These are phyloP conservation scores for Apodemia duryi DNA, from an alignment of 2,888 invertebrate species.

Conservation along the genomic window DNA sequence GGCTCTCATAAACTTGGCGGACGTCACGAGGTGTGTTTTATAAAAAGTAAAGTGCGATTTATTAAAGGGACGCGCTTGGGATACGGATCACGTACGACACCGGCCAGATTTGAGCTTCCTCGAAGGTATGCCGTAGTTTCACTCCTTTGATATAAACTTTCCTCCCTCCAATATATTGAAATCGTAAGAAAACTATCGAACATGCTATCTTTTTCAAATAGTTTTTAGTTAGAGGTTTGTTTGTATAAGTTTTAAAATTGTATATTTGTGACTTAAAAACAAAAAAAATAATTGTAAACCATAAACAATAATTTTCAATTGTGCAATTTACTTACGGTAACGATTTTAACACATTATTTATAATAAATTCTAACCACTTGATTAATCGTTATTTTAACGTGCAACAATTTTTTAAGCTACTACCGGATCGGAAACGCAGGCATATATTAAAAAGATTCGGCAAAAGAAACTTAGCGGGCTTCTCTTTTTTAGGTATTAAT, in stretches of 20 bases:
- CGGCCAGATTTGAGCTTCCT: slow-evolving; percentile 62
- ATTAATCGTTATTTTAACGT: too few relatives aligned
- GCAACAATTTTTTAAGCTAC: too few relatives aligned
- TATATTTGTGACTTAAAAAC: background rate
- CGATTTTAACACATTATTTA: too few relatives aligned
- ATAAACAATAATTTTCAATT: too few relatives aligned
- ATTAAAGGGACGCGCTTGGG: slow-evolving; percentile 55
- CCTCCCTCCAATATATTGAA: slow-evolving; percentile 57
- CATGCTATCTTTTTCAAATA: slow-evolving; percentile 32
- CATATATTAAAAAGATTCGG: too few relatives aligned
- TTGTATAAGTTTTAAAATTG: slow-evolving; percentile 17
- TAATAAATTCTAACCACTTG: too few relatives aligned
- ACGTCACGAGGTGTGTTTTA: slow-evolving; percentile 66
- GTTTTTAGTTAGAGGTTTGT: slow-evolving; percentile 33
- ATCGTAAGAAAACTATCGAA: slow-evolving; percentile 49
- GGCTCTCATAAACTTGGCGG: slow-evolving; percentile 61
- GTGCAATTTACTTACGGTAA: too few relatives aligned
- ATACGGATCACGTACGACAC: slow-evolving; percentile 56
- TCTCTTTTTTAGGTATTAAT: too few relatives aligned
- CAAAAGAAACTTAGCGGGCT: too few relatives aligned
- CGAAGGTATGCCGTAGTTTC: slow-evolving; percentile 46
- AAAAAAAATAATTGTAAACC: too few relatives aligned
- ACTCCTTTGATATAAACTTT: slow-evolving; percentile 65
- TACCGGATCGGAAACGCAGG: too few relatives aligned
- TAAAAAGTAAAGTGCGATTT: slow-evolving; percentile 71